Evolutionary conservation across 2,888 invertebrate species (phyloP).

Genomic region (Caenorhabditis wallacei): DNA sequence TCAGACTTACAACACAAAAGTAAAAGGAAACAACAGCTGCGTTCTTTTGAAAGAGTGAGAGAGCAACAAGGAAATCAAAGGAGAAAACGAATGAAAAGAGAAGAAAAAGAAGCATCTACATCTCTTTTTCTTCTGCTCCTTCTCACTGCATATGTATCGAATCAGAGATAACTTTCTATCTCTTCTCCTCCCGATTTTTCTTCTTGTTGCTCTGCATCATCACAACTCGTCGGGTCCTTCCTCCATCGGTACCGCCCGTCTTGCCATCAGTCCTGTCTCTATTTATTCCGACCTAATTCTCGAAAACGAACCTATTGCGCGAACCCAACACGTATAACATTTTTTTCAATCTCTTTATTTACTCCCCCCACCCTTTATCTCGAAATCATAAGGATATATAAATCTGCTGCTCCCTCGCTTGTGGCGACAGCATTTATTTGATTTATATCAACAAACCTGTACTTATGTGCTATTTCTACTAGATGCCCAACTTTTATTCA

Average conservation of each 20-base stretch:
- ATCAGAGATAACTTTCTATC: constrained; percentile 35
- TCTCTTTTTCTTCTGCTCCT: constrained; percentile 16
- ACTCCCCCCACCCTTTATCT: constrained; percentile 23
- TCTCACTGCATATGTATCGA: constrained; percentile 25
- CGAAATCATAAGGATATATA: constrained; percentile 42
- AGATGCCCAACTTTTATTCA: constrained; percentile 45
- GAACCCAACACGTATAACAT: constrained; percentile 23
- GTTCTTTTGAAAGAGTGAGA: constrained; percentile 7
- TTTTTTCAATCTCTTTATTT: constrained; percentile 32
- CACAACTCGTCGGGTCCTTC: constrained; percentile 56
- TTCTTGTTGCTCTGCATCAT: constrained; percentile 41
- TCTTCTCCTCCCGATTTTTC: constrained; percentile 32
- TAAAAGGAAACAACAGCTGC: constrained; percentile 60
- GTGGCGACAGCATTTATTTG: constrained; percentile 51
- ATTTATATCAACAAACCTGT: constrained; percentile 15
- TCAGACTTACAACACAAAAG: constrained; percentile 33
- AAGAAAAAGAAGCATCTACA: constrained; percentile 11
- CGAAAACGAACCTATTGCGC: constrained; percentile 52
- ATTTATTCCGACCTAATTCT: constrained; percentile 37
- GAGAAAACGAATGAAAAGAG: constrained; percentile 39
- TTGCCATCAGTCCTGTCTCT: constrained; percentile 6
- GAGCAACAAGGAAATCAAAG: constrained; percentile 43
- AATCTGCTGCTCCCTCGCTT: constrained; percentile 29
- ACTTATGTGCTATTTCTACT: constrained; percentile 36
- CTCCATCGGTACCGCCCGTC: constrained; percentile 40